Evolutionary conservation across 1,140 invertebrate species (phyloP).

Genomic region (Kradibia gibbosae): DNA sequence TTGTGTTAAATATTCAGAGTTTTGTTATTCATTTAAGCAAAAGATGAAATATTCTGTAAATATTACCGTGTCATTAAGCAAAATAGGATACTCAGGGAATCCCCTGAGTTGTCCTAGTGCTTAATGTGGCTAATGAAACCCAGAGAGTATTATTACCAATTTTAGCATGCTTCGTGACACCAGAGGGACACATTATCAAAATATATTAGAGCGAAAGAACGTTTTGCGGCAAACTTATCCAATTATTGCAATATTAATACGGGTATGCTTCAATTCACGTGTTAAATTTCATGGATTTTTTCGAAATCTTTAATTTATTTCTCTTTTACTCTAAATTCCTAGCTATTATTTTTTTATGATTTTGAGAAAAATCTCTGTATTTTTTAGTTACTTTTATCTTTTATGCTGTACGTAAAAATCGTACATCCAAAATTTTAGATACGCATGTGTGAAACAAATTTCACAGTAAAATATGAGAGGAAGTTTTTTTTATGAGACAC

Average conservation of each 20-base stretch:
- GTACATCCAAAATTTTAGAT: neutral
- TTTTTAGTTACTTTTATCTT: neutral
- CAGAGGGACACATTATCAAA: conserved; percentile 55
- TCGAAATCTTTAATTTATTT: neutral
- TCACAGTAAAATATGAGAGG: too few relatives aligned
- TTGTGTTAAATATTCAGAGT: too few relatives aligned
- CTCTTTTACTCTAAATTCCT: neutral
- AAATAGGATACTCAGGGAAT: conserved; percentile 39
- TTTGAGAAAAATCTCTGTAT: neutral
- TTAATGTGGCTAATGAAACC: conserved; percentile 63
- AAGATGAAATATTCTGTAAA: neutral
- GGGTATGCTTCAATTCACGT: conserved; percentile 2
- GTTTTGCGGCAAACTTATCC: neutral
- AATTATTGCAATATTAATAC: conserved; percentile 42
- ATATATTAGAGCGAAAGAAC: conserved; percentile 53
- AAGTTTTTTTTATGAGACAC: too few relatives aligned
- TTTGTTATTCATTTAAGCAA: neutral
- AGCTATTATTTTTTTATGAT: neutral
- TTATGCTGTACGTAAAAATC: neutral
- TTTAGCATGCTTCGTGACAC: conserved; percentile 49
- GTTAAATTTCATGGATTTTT: neutral
- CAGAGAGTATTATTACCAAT: conserved; percentile 61
- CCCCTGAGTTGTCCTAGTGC: conserved; percentile 38
- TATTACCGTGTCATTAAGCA: neutral
- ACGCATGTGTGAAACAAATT: too few relatives aligned